A percentile compares a stretch with the other conserved stretches of the same genome.
These are phyloP conservation scores for Cephus cinctus DNA, from an alignment of 1,140 invertebrate species.

Conservation along the genomic window DNA sequence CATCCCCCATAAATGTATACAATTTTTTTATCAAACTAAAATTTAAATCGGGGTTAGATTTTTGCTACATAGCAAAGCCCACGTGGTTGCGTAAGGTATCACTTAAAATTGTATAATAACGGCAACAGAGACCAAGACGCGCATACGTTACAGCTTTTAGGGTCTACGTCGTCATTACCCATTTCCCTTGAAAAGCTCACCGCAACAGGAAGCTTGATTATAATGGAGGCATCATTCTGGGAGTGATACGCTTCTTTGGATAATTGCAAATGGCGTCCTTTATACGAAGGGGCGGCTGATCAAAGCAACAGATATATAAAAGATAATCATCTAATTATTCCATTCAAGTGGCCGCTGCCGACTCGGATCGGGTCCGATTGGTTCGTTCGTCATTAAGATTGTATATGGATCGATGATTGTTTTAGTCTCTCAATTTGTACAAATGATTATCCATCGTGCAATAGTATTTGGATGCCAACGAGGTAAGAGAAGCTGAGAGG, in stretches of 20 bases:
- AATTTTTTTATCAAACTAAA: no score
- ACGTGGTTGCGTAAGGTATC: no score
- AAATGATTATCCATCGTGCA: no score
- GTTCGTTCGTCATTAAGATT: constrained; percentile 32
- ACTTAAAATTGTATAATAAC: no score
- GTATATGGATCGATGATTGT: not conserved
- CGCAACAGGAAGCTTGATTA: constrained; percentile 54
- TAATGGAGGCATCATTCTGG: constrained; percentile 53
- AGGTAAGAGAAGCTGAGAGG: no score
- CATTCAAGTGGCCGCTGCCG: constrained; percentile 32
- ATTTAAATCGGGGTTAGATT: no score
- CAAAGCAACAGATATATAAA: constrained; percentile 48
- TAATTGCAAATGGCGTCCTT: constrained; percentile 51
- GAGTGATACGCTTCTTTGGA: constrained; percentile 38
- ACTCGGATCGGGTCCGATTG: constrained; percentile 21
- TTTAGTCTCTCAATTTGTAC: constrained; percentile 1
- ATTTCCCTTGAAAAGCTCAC: no score
- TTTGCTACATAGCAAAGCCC: no score
- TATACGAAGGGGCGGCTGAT: constrained; percentile 37
- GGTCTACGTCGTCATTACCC: no score
- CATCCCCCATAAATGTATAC: no score
- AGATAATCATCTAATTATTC: constrained; percentile 51
- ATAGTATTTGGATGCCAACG: constrained; percentile 19
- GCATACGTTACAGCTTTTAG: no score
- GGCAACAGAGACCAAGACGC: no score